Evolutionary conservation across 2,113 vertebrate genomes (phyloP).

Genomic region (Egretta garzetta): DNA sequence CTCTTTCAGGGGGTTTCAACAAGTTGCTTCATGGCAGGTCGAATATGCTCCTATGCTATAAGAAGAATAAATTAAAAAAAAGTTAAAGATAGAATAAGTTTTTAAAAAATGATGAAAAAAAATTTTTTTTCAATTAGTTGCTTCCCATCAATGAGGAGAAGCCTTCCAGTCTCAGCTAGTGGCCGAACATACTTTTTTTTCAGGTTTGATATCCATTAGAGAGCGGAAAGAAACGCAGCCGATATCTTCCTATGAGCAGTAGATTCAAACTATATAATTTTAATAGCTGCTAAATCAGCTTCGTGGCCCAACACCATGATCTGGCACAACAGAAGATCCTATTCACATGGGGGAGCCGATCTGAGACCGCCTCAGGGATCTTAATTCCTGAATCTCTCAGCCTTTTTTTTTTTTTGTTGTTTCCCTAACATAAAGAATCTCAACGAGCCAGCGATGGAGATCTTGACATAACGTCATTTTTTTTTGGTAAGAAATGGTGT

Average conservation of each 20-base stretch:
- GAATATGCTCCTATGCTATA: background rate
- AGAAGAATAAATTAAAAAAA: background rate
- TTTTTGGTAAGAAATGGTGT: background rate
- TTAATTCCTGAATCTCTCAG: slow-evolving; percentile 3
- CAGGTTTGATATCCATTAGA: background rate
- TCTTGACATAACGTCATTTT: background rate
- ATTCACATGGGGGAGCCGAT: background rate
- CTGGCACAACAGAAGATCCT: background rate
- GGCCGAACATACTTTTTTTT: background rate
- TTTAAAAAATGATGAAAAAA: background rate
- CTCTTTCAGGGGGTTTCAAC: background rate
- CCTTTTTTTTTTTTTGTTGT: background rate
- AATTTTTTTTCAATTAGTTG: background rate
- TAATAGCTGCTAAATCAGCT: background rate
- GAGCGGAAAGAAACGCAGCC: background rate
- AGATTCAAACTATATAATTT: background rate
- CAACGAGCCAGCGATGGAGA: background rate
- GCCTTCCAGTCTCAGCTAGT: background rate
- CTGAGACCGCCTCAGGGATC: background rate
- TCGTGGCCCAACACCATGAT: background rate
- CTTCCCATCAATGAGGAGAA: background rate
- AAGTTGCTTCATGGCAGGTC: background rate
- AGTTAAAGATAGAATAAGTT: background rate
- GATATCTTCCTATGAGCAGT: background rate
- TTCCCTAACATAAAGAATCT: background rate